A percentile compares a stretch with the other conserved stretches of the same genome.
phyloP scores from a whole-genome alignment of 1,140 invertebrate species.

The Antheraea pernyi region DNA sequence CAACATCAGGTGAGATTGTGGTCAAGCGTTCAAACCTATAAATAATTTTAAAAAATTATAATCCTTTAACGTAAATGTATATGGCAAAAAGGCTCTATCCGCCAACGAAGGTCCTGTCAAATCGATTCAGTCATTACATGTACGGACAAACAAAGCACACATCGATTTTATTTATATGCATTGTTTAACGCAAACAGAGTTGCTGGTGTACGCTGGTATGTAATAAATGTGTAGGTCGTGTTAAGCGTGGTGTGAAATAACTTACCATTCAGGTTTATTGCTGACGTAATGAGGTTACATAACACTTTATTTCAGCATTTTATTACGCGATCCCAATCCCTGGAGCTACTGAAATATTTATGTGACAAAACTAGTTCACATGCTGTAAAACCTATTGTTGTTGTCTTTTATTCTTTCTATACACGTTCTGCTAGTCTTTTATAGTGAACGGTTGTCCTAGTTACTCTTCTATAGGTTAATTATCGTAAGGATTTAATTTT shows the following conservation, averaged over 20 bases:
- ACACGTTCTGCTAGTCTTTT: no score
- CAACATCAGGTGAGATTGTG: no score
- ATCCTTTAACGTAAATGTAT: no score
- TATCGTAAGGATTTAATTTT: neutral
- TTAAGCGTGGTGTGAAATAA: neutral
- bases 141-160: no score
- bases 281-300: neutral
- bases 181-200: neutral
- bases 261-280: neutral
- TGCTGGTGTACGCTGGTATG: neutral
- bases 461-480: no score
- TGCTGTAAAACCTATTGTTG: neutral
- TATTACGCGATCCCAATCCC: neutral
- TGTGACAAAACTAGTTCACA: neutral
- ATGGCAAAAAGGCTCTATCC: no score
- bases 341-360: neutral
- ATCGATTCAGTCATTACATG: no score
- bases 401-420: neutral
- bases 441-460: no score
- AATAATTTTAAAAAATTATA: no score
- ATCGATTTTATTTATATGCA: no score
- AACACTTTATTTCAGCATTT: constrained; percentile 4
- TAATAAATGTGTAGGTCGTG: neutral
- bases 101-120: no score
- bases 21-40: no score